Evolutionary conservation across 2,113 vertebrate genomes (phyloP), one percentile per base, ranked within the genome.

Genomic region (Toxotes jaculatrix): DNA sequence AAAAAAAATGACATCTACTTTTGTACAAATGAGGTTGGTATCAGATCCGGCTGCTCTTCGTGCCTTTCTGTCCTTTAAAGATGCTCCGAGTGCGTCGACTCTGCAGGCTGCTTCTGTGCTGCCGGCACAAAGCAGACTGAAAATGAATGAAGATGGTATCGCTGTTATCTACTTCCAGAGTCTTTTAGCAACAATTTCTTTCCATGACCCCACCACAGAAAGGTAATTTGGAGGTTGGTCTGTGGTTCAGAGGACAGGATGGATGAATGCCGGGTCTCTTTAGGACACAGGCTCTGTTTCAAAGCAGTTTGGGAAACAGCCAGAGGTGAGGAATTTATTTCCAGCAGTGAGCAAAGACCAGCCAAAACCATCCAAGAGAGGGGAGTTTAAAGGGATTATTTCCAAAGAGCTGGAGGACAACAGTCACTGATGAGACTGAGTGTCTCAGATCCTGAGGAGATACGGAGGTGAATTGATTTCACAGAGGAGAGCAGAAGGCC

Each of bases 241-340:
- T 42, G 76, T 4, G 53, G 86, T 87, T 85, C 84, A 77, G 83
- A 77, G 80, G 80, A 74, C 74, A 36, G 60, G 67, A 83, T 64
- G 80, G 82, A 85, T 83, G 84, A 77, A 36, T 31, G 36, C 23
- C 0, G 42, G 74, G 82, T 88, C 79, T 92, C 75, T 80, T 86
- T 69, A 81, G 83, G 85, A 87, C 88, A 63, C 62, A 0, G 76
- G 69, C 75, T 90, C 61, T 73, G 77, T 88, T 87, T 87, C 86
- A 90, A 79, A 90, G 86, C 74, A 66, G 74, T 83, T 80, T 82
- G 72, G 87, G 76, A 82, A 90, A 76, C 82, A 86, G 88, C 87
- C 88, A 89, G 87, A 87, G 88, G 87, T 87, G 82, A 82, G 65
- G 85, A 82, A 84, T 89, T 87, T 85, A 87, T 88, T 67, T 87